Evolutionary conservation across 2,797 vertebrate genomes (phyloP).

Genomic region (Chaetophractus vellerosus): DNA sequence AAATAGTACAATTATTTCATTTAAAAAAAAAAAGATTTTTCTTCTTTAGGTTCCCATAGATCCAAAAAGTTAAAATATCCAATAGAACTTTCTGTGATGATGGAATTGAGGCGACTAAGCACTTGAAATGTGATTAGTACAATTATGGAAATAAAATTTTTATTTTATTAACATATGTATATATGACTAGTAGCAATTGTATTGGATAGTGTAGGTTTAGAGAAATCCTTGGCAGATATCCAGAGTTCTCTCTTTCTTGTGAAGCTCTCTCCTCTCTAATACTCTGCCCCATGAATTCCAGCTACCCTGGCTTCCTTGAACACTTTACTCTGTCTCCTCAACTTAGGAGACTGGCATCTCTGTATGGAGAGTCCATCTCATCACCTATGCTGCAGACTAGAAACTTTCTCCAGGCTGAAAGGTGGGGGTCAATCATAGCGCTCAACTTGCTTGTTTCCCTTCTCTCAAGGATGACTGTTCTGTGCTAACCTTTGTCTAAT

Average conservation of each 20-base stretch:
- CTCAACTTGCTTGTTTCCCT: not conserved
- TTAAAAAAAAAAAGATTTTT: not conserved
- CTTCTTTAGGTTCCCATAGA: conserved; percentile 24
- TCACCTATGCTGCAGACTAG: not conserved
- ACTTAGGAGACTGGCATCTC: not conserved
- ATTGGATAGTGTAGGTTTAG: not conserved
- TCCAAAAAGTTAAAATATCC: conserved; percentile 5
- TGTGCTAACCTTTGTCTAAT: conserved; percentile 40
- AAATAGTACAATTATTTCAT: too few species aligned
- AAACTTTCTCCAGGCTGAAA: not conserved
- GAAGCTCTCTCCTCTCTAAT: not conserved
- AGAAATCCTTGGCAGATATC: not conserved
- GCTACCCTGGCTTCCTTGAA: not conserved
- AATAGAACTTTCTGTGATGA: conserved; percentile 8
- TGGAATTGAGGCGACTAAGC: not conserved
- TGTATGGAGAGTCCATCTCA: not conserved
- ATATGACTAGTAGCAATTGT: not conserved
- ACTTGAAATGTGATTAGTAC: not conserved
- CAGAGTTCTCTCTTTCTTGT: not conserved
- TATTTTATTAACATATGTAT: conserved; percentile 44
- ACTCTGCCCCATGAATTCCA: conserved; percentile 27
- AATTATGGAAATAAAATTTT: not conserved
- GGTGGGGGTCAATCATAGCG: not conserved
- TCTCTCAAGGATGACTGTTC: conserved; percentile 27
- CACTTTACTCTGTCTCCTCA: conserved; percentile 20